phyloP scores from a whole-genome alignment of 2,797 vertebrate species.

The Triplophysa yarkandensis region DNA sequence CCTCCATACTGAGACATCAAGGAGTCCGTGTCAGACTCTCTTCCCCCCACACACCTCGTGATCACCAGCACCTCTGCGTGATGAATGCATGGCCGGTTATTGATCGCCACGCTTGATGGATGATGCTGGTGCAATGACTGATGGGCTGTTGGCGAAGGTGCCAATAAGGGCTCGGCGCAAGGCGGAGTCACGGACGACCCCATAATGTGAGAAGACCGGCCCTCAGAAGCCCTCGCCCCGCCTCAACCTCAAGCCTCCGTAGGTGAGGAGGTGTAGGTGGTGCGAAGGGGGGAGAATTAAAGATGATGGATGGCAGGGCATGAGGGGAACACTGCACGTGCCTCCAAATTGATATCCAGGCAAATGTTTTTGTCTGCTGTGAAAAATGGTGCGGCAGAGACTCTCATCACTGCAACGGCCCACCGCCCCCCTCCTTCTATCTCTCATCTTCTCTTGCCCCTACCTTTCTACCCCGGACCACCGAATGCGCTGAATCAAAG shows the following conservation, averaged over 20 bases:
- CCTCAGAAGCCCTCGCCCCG: conserved; percentile 44
- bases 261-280: conserved; percentile 19
- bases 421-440: not conserved
- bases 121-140: conserved; percentile 84
- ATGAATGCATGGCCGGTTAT: not conserved
- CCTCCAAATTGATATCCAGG: conserved; percentile 94
- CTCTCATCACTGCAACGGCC: conserved; percentile 71
- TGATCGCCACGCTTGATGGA: conserved; percentile 79
- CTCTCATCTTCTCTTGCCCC: conserved; percentile 18
- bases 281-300: conserved; percentile 67
- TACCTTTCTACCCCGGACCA: conserved; percentile 7
- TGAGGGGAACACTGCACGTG: conserved; percentile 90
- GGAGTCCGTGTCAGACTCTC: conserved; percentile 35
- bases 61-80: conserved; percentile 8
- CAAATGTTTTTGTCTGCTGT: conserved; percentile 99
- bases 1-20: not conserved
- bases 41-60: not conserved
- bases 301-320: conserved; percentile 99
- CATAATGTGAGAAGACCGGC: conserved; percentile 82
- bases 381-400: conserved; percentile 89
- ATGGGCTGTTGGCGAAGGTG: conserved; percentile 84
- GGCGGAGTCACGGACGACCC: conserved; percentile 75
- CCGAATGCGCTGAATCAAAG: conserved; percentile 27
- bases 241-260: conserved; percentile 18
- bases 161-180: conserved; percentile 80